A percentile compares a stretch with the other conserved stretches of the same genome.
Conservation (phyloP, 2,113 vertebrate species). For the Nycticryphes semicollaris region DNA sequence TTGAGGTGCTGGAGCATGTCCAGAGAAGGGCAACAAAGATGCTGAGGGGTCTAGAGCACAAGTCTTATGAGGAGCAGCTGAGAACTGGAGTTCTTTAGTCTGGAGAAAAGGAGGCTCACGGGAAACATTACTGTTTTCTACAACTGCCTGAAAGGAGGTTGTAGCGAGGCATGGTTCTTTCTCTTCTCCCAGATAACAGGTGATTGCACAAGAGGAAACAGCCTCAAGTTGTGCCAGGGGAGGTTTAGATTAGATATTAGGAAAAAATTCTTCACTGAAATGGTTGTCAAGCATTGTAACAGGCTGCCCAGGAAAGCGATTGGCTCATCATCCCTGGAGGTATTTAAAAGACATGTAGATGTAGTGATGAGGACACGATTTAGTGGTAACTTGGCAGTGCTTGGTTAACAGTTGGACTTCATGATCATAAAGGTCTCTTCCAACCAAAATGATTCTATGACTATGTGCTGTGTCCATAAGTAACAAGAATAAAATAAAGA, state of each 20-base stretch:
- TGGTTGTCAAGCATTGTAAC: not conserved
- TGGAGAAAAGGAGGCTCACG: not conserved
- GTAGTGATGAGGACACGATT: not conserved
- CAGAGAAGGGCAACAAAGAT: not conserved
- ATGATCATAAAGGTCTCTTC: not conserved
- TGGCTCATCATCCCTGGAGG: not conserved
- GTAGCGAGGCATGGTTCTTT: not conserved
- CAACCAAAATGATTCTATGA: not conserved
- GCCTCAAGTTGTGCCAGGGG: not conserved
- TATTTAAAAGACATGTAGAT: not conserved
- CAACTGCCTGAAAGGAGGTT: not conserved
- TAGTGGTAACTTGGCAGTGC: not conserved
- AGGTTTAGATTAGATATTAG: not conserved
- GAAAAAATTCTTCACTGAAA: not conserved
- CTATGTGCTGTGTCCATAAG: not conserved
- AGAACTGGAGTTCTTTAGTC: not conserved
- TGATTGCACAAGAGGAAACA: not conserved
- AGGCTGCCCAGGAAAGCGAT: not conserved
- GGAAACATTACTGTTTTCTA: not conserved
- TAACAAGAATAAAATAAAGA: not conserved
- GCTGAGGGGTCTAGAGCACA: not conserved
- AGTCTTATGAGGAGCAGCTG: not conserved
- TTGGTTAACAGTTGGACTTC: not conserved
- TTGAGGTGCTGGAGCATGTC: not conserved
- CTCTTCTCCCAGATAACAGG: not conserved